Percentiles rank a stretch among this genome's conserved stretches.
These are phyloP conservation scores for Bombylius discolor DNA, from an alignment of 2,888 invertebrate species.

Conservation along the genomic window DNA sequence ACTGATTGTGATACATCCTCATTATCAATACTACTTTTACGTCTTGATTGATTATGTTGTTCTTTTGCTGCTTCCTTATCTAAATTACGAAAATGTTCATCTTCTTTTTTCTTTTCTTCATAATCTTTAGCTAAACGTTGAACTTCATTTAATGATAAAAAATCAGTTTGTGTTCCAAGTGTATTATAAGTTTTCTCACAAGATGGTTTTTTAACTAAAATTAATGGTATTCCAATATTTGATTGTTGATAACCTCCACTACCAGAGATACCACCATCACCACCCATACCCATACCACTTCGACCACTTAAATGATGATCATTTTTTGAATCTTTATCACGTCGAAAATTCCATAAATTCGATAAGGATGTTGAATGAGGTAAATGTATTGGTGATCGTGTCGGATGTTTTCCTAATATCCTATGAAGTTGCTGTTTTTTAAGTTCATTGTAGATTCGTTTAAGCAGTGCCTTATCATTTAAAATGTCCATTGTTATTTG, in stretches of 20 bases:
- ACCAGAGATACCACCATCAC: not conserved
- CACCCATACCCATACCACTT: too few relatives aligned
- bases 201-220: not conserved
- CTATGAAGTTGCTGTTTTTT: slow-evolving; percentile 32
- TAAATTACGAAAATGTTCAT: slow-evolving; percentile 9
- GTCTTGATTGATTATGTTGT: slow-evolving; percentile 31
- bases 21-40: slow-evolving; percentile 68
- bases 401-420: slow-evolving; percentile 24
- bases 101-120: slow-evolving; percentile 19
- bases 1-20: slow-evolving; percentile 78
- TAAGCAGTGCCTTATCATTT: slow-evolving; percentile 58
- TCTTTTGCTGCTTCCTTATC: slow-evolving; percentile 26
- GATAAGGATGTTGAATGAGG: slow-evolving; percentile 9
- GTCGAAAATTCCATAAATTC: slow-evolving; percentile 7
- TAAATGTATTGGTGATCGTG: slow-evolving; percentile 12
- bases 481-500: slow-evolving; percentile 58
- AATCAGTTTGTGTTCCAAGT: slow-evolving; percentile 28
- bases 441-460: slow-evolving; percentile 33
- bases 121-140: slow-evolving; percentile 26
- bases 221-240: not conserved
- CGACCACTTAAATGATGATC: not conserved
- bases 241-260: not conserved
- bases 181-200: slow-evolving; percentile 14
- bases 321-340: not conserved
- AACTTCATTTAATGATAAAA: slow-evolving; percentile 27